phyloP scores from a whole-genome alignment of 2,888 invertebrate species.

The Hypsopygia costalis region DNA sequence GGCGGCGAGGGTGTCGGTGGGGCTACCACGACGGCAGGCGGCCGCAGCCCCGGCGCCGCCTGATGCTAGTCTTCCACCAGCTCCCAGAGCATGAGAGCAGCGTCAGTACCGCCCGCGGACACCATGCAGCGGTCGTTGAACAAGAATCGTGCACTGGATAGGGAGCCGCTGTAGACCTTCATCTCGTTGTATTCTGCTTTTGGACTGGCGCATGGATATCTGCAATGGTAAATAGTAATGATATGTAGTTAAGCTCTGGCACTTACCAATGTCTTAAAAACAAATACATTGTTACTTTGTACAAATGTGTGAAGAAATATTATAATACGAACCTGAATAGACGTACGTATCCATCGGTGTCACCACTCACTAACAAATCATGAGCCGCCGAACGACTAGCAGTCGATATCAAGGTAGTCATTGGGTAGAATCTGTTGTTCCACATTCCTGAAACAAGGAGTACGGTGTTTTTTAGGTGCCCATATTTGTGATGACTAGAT shows the following conservation, averaged over 20 bases:
- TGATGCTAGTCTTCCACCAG: conserved; percentile 87
- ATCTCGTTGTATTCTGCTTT: conserved; percentile 94
- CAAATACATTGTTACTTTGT: too few relatives aligned
- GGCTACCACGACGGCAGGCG: conserved; percentile 59
- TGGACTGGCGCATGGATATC: conserved; percentile 92
- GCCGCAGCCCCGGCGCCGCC: conserved; percentile 47
- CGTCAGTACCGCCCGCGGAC: conserved; percentile 93
- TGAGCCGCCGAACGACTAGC: conserved; percentile 91
- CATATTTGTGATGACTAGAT: too few relatives aligned
- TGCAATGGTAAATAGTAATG: conserved; percentile 47
- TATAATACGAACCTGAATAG: conserved; percentile 92
- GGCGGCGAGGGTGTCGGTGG: conserved; percentile 67
- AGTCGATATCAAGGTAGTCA: conserved; percentile 90
- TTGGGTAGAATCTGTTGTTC: conserved; percentile 94
- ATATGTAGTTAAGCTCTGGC: too few relatives aligned
- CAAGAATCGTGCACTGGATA: conserved; percentile 90
- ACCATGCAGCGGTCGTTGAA: conserved; percentile 93
- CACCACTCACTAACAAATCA: conserved; percentile 91
- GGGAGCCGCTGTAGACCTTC: conserved; percentile 91
- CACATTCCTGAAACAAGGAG: conserved; percentile 84
- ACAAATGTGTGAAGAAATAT: too few relatives aligned
- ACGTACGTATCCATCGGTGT: conserved; percentile 93
- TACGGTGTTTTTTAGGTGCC: too few relatives aligned
- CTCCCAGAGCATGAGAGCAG: conserved; percentile 95
- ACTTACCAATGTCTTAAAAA: too few relatives aligned